Percentiles rank a stretch among this genome's conserved stretches.
These are phyloP conservation scores for Drosophila nigritarsus DNA, from an alignment of 2,888 invertebrate genomes.

Conservation along the genomic window DNA sequence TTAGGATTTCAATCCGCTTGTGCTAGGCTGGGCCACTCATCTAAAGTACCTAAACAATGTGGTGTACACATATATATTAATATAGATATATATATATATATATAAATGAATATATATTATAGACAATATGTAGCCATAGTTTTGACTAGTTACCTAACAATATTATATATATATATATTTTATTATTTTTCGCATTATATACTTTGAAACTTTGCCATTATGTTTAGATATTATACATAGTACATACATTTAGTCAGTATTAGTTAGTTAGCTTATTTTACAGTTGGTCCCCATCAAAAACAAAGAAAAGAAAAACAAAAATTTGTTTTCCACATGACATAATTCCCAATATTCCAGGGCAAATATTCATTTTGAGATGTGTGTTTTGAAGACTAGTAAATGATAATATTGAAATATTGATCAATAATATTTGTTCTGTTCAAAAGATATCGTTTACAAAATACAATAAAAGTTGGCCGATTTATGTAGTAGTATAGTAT, in stretches of 20 bases:
- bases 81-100: constrained; percentile 12
- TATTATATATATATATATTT: constrained; percentile 11
- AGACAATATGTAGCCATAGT: constrained; percentile 2
- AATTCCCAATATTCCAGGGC: neutral
- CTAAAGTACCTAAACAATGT: constrained; percentile 42
- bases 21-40: constrained; percentile 25
- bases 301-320: constrained; percentile 6
- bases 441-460: neutral
- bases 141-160: constrained; percentile 1
- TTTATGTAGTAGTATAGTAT: neutral
- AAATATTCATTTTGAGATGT: constrained; percentile 17
- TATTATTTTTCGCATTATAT: neutral
- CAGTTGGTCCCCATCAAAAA: constrained; percentile 66
- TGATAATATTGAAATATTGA: neutral
- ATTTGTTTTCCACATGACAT: constrained; percentile 2
- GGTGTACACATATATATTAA: constrained; percentile 3
- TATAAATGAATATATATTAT: constrained; percentile 1
- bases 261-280: constrained; percentile 37
- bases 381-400: neutral
- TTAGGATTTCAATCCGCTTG: constrained; percentile 31
- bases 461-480: neutral
- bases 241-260: constrained; percentile 19
- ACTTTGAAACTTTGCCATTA: constrained; percentile 9
- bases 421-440: neutral
- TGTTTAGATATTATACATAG: constrained; percentile 5